Base-by-base conservation (phyloP, 2,113 vertebrate species). In the Scytalopus superciliaris region DNA sequence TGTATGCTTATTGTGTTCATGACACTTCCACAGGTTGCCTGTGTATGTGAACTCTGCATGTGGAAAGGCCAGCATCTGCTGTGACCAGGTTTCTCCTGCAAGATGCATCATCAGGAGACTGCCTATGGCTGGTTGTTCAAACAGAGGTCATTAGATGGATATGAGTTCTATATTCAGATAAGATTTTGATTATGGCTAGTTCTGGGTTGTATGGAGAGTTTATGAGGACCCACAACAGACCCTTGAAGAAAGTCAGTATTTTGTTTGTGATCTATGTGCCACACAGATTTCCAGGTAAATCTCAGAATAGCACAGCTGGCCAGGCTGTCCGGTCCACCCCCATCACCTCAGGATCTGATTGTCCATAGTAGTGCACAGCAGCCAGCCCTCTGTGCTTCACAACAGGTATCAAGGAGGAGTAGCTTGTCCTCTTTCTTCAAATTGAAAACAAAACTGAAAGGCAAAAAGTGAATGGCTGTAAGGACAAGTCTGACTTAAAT, bases 11-110 rank as follows among this genome's bases (percentile, higher is more conserved):
- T 2, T 3, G 1, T 13, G 14, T 42, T 10, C 9, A 4, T 30
- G 33, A 37, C 11, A 12, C 15, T 53, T 55, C 8, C 19, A 44
- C 22, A 55, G 27, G 3, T 14, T 78, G 9, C 3, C 25, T 24
- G 18, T 25, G 28, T 22, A 2, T 44, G 7, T 60, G 45, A 83
- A 14, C 3, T 10, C 14, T 1, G 0, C 0, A 0, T 7, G 7
- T 21, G 5, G n/a, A 28, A 50, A 55, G 7, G 5, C 24, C 16
- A 30, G 44, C 10, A 1, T 30, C 22, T 70, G 17, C 23, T 0
- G 2, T 59, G 9, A 4, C 3, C 33, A 37, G 12, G 12, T 45
- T 69, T 82, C 31, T 30, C 50, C 45, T 31, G 56, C 11, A 35
- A 14, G 23, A 2, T 0, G 0, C 3, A 3, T 4, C 8, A 4